Percentiles rank a stretch among this genome's conserved stretches.
These are phyloP conservation scores for Epistrophella euchroma DNA, from an alignment of 2,888 invertebrate species.

Conservation along the genomic window DNA sequence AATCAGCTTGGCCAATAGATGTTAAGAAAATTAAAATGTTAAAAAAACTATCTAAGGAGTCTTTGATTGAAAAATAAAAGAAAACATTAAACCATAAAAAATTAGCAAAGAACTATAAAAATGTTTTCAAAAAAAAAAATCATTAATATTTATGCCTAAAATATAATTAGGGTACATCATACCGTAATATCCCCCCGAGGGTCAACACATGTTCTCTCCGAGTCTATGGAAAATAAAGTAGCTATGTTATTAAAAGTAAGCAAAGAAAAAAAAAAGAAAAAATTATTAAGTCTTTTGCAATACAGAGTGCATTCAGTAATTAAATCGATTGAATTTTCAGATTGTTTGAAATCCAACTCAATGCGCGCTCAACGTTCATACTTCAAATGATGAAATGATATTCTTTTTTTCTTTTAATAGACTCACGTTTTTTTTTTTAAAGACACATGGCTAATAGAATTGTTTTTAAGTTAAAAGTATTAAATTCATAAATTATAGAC, in stretches of 20 bases:
- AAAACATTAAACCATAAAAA: background rate
- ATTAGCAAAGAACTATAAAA: constrained; percentile 13
- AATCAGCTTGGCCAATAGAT: constrained; percentile 43
- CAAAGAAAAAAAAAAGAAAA: background rate
- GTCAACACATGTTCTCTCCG: background rate
- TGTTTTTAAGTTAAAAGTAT: constrained; percentile 1
- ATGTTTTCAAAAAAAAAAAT: background rate
- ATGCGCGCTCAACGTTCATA: background rate
- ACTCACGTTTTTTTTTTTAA: background rate
- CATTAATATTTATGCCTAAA: constrained; percentile 23
- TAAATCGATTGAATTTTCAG: constrained; percentile 84
- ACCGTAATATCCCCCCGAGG: background rate
- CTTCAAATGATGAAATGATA: constrained; percentile 44
- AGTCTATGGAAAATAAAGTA: constrained; percentile 17
- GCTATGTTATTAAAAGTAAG: background rate
- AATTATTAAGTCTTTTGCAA: constrained; percentile 8
- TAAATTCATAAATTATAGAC: constrained; percentile 32
- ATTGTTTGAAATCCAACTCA: constrained; percentile 75
- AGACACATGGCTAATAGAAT: constrained; percentile 31
- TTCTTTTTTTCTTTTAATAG: constrained; percentile 31
- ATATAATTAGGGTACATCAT: background rate
- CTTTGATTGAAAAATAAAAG: background rate
- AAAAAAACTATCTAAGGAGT: constrained; percentile 22
- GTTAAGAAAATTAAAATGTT: constrained; percentile 47
- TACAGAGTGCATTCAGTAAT: constrained; percentile 82